Evolutionary conservation across 1,140 invertebrate species (phyloP), one percentile per base, ranked within the genome.

Genomic region (Dendrolimus kikuchii): DNA sequence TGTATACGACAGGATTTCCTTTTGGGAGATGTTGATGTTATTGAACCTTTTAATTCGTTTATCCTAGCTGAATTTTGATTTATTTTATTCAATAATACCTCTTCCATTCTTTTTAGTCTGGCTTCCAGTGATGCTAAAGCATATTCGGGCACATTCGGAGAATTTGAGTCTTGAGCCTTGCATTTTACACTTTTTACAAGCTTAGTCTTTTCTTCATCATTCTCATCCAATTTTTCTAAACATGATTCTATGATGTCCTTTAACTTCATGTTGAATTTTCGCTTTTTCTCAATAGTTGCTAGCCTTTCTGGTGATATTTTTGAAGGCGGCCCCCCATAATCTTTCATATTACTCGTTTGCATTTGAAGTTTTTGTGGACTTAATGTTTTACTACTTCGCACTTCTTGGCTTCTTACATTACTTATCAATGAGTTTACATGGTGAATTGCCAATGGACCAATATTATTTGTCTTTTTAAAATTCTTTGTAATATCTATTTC

Each of bases 191-290:
- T 49, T 45, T 59, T 51, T 53, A 50, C 43, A 51, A 51, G 2
- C 43, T 60, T 60, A 0, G 45, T 6, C n/a, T 49, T 54, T 7
- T 47, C 40, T 23, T 38, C 42, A 38, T 10, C 37, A 46, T 56
- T 49, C 38, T 43, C 46, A 53, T 62, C 57, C 51, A 69, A 52
- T 49, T 71, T 72, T 56, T 78, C 68, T 54, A 81, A 59, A 61
- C 68, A 72, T 40, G 63, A 63, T 65, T 76, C 69, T 57, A 81
- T 63, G 4, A 77, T 68, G 62, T 83, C 77, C 63, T 68, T 72
- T 51, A 86, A 55, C 55, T 75, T 81, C 72, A 77, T 84, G 59
- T 84, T 84, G 50, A 84, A 84, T 53, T 79, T 68, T 55, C 83
- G 70, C 46, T 86, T 86, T 58, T 74, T 59, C 59, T 75, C 61